phyloP scores from a whole-genome alignment of 1,140 invertebrate genomes.

The Helicorthomorpha holstii region DNA sequence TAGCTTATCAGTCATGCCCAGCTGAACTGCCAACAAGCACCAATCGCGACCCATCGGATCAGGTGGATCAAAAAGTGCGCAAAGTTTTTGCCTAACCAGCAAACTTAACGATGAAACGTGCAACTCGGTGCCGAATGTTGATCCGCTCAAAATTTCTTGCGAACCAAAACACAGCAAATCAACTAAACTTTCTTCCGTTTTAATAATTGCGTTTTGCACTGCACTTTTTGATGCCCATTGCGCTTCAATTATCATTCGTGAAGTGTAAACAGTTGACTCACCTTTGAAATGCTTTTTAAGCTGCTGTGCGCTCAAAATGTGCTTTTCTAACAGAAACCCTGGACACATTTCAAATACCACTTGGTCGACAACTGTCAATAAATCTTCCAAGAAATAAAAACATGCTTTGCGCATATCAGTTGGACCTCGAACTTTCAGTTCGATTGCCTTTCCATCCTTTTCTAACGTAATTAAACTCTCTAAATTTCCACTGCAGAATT shows the following conservation, averaged over 20 bases:
- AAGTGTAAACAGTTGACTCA: constrained; percentile 37
- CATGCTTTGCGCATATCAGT: constrained; percentile 34
- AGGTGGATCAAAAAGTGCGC: constrained; percentile 51
- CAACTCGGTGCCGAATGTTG: constrained; percentile 31
- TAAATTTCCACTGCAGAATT: constrained; percentile 48
- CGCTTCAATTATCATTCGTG: constrained; percentile 39
- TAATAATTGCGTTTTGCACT: constrained; percentile 39
- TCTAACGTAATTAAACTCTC: constrained; percentile 55
- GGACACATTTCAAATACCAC: constrained; percentile 45
- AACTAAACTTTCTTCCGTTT: constrained; percentile 42
- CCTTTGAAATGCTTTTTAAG: constrained; percentile 32
- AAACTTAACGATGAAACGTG: constrained; percentile 33
- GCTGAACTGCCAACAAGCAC: constrained; percentile 56
- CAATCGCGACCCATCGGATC: constrained; percentile 64
- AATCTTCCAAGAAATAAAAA: constrained; percentile 58
- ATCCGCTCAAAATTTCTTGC: constrained; percentile 25
- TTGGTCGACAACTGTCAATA: constrained; percentile 49
- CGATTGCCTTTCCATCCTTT: constrained; percentile 42
- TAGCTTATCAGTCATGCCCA: constrained; percentile 41
- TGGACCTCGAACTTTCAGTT: constrained; percentile 56
- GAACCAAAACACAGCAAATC: constrained; percentile 49
- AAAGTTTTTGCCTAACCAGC: constrained; percentile 29
- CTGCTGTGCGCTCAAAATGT: constrained; percentile 45
- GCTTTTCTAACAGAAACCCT: constrained; percentile 42
- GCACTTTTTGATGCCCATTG: constrained; percentile 32